Conservation (phyloP, 2,888 invertebrate species). For the Callimorpha dominula region DNA sequence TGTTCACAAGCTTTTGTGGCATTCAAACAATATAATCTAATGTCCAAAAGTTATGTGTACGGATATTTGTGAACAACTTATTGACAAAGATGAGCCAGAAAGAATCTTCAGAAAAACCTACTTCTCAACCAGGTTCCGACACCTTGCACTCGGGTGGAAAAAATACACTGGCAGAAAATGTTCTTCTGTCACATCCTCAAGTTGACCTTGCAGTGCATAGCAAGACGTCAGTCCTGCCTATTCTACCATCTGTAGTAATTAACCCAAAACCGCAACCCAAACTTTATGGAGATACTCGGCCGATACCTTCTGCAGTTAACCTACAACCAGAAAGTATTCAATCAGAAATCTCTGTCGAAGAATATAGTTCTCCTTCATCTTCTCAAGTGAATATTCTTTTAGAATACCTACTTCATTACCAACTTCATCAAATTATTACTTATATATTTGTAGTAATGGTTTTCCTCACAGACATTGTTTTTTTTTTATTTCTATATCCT, state of each 20-base stretch:
- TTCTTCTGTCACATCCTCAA: not conserved
- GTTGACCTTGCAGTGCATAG: not conserved
- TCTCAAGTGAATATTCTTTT: conserved; percentile 8
- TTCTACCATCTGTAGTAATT: not conserved
- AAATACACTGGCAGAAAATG: not conserved
- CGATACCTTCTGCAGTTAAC: not conserved
- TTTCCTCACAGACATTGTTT: not conserved
- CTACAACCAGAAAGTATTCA: not conserved
- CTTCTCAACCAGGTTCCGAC: not conserved
- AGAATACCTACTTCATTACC: not conserved
- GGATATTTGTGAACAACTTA: not conserved
- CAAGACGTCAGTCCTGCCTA: not conserved
- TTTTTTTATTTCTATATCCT: not conserved
- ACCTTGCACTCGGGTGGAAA: not conserved
- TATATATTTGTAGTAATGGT: not conserved
- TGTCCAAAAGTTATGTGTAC: not conserved
- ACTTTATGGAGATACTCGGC: not conserved
- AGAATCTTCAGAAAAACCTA: not conserved
- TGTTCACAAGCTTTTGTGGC: not conserved
- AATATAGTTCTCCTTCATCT: not conserved
- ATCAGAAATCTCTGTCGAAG: not conserved
- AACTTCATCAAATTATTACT: not conserved
- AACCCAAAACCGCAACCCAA: not conserved
- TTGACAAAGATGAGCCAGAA: not conserved
- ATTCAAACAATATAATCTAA: not conserved